phyloP scores from a whole-genome alignment of 2,113 vertebrate species.

The Limanda limanda region DNA sequence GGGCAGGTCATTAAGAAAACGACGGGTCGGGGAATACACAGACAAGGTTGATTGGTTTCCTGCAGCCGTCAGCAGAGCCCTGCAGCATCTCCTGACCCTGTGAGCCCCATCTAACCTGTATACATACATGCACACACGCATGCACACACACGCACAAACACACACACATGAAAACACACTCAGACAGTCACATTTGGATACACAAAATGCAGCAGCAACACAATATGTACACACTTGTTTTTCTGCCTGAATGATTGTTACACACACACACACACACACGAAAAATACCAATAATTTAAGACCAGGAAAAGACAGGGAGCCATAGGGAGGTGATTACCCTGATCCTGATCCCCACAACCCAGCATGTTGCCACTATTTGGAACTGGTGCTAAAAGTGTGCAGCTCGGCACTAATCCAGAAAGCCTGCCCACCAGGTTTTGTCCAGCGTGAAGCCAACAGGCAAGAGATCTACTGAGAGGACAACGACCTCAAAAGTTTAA shows the following conservation, averaged over 20 bases:
- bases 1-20: conserved; percentile 81
- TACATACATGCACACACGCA: conserved; percentile 30
- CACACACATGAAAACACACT: conserved; percentile 16
- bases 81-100: conserved; percentile 78
- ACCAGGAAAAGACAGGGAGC: conserved; percentile 33
- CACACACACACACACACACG: not conserved
- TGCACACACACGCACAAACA: not conserved
- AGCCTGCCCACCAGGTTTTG: conserved; percentile 31
- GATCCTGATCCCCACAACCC: conserved; percentile 55
- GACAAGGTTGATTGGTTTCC: conserved; percentile 83
- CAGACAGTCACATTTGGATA: conserved; percentile 25
- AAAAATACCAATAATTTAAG: conserved; percentile 22
- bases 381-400: conserved; percentile 40
- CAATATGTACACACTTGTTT: not conserved
- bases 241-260: not conserved
- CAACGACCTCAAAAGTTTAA: conserved; percentile 8
- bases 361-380: conserved; percentile 54
- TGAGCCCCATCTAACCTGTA: conserved; percentile 63
- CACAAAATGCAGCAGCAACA: conserved; percentile 20
- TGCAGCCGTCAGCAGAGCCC: conserved; percentile 79
- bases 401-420: conserved; percentile 59
- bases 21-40: conserved; percentile 79
- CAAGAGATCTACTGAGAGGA: conserved; percentile 9
- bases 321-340: conserved; percentile 47
- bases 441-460: conserved; percentile 33